Evolutionary conservation across 2,888 invertebrate species (phyloP).

Genomic region (Melitaea athalia): DNA sequence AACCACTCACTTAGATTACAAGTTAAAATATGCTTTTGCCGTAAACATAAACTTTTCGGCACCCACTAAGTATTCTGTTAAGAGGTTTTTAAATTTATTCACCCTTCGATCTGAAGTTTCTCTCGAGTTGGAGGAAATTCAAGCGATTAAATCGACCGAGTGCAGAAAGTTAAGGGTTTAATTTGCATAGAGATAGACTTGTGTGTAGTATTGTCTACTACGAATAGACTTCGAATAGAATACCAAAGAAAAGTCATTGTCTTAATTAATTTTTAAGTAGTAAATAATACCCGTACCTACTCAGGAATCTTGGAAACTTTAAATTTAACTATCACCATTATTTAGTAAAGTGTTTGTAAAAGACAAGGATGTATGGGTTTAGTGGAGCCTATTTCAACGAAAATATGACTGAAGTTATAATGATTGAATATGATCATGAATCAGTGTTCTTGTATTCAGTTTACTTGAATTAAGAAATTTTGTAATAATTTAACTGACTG

Average conservation of each 20-base stretch:
- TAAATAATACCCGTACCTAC: neutral
- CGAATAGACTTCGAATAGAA: conserved; percentile 16
- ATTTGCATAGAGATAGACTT: conserved; percentile 73
- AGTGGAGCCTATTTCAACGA: too few relatives aligned
- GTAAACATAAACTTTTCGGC: conserved; percentile 72
- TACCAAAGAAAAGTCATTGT: conserved; percentile 7
- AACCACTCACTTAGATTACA: conserved; percentile 45
- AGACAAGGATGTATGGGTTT: too few relatives aligned
- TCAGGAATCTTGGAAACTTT: neutral
- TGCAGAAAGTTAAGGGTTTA: conserved; percentile 75
- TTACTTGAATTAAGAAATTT: too few relatives aligned
- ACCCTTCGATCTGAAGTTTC: conserved; percentile 74
- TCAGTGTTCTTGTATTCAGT: too few relatives aligned
- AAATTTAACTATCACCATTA: neutral
- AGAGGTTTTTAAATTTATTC: conserved; percentile 81
- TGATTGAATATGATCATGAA: too few relatives aligned
- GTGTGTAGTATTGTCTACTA: conserved; percentile 32
- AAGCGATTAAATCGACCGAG: conserved; percentile 72
- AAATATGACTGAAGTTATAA: too few relatives aligned
- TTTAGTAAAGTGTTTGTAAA: too few relatives aligned
- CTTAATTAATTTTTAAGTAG: conserved; percentile 8
- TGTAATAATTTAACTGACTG: too few relatives aligned
- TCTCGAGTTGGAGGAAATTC: conserved; percentile 69
- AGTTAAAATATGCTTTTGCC: conserved; percentile 47
- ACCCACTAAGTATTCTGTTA: conserved; percentile 68